Conservation (phyloP, 2,888 invertebrate genomes). For the Panzeria rudis region DNA sequence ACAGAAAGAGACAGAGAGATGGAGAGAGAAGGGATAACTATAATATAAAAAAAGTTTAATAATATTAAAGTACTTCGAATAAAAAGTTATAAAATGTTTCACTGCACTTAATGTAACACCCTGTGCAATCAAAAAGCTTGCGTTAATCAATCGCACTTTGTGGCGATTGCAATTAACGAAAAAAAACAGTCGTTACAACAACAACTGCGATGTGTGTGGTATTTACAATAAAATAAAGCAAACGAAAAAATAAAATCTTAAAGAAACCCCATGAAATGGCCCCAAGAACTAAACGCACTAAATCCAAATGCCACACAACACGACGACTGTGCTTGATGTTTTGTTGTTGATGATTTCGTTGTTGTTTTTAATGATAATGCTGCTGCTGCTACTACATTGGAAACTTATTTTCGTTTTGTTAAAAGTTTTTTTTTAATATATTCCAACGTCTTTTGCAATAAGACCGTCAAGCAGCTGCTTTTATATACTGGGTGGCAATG, state of each 20-base stretch:
- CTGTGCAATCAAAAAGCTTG: slow-evolving; percentile 52
- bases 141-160: slow-evolving; percentile 68
- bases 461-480: slow-evolving; percentile 66
- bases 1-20: too few species aligned
- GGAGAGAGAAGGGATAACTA: too few species aligned
- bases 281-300: slow-evolving; percentile 65
- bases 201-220: slow-evolving; percentile 63
- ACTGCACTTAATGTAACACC: slow-evolving; percentile 7
- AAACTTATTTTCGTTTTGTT: slow-evolving; percentile 45
- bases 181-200: slow-evolving; percentile 35
- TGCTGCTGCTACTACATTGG: slow-evolving; percentile 45
- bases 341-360: slow-evolving; percentile 60
- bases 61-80: too few species aligned
- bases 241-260: slow-evolving; percentile 26
- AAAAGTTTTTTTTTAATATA: slow-evolving; percentile 33
- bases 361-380: slow-evolving; percentile 58
- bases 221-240: slow-evolving; percentile 49
- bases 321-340: slow-evolving; percentile 51
- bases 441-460: slow-evolving; percentile 63
- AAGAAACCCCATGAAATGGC: slow-evolving; percentile 48
- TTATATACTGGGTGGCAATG: slow-evolving; percentile 66
- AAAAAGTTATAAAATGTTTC: not conserved
- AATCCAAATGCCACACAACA: slow-evolving; percentile 70
- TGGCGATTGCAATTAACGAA: slow-evolving; percentile 48
- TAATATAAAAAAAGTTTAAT: too few species aligned